Evolutionary conservation across 2,113 vertebrate genomes (phyloP).

Genomic region (Passer domesticus): DNA sequence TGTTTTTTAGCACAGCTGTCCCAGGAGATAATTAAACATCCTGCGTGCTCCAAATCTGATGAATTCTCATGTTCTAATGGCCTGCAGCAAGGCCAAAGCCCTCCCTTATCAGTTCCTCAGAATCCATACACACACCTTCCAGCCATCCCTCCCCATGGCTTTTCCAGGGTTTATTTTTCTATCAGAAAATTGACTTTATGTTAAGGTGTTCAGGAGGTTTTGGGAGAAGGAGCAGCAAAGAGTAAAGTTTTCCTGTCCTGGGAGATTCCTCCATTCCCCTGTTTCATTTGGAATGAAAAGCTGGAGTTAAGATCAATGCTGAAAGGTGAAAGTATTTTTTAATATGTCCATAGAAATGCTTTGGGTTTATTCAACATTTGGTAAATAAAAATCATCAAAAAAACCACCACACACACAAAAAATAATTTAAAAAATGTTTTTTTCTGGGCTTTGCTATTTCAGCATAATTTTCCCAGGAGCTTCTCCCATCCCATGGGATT

Average conservation of each 20-base stretch:
- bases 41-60: background rate
- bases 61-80: background rate
- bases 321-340: background rate
- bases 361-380: background rate
- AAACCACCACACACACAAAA: background rate
- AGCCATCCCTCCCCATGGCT: background rate
- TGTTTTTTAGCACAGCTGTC: background rate
- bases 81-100: background rate
- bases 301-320: background rate
- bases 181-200: background rate
- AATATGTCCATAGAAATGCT: background rate
- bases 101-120: background rate
- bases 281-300: background rate
- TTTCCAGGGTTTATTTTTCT: background rate
- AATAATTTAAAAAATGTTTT: background rate
- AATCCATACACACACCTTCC: background rate
- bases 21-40: background rate
- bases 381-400: background rate
- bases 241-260: background rate
- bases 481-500: background rate
- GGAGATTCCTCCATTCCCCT: background rate
- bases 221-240: background rate
- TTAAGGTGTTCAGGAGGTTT: background rate
- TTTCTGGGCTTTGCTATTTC: background rate
- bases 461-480: background rate